Evolutionary conservation across 2,888 invertebrate species (phyloP).

Genomic region (Eilema caniola): DNA sequence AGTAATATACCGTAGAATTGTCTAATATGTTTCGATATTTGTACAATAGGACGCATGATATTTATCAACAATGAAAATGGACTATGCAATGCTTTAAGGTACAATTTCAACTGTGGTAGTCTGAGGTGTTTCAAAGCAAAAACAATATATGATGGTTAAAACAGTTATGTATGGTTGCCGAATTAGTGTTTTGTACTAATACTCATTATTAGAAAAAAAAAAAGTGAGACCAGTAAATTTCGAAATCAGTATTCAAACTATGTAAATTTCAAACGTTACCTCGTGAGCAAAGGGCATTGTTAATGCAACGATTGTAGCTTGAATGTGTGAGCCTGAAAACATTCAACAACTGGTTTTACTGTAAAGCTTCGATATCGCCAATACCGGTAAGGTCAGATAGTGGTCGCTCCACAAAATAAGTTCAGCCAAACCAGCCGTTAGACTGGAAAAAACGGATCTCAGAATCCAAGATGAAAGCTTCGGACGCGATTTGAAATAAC

Average conservation of each 20-base stretch:
- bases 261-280: background rate
- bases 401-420: too few relatives aligned
- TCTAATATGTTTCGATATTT: slow-evolving; percentile 37
- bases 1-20: slow-evolving; percentile 1
- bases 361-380: too few relatives aligned
- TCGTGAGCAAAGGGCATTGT: too few relatives aligned
- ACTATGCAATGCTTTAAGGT: slow-evolving; percentile 31
- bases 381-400: too few relatives aligned
- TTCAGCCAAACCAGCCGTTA: too few relatives aligned
- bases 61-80: slow-evolving; percentile 34
- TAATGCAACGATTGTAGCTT: too few relatives aligned
- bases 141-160: background rate
- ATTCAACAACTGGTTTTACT: too few relatives aligned
- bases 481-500: too few relatives aligned
- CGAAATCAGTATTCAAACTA: background rate
- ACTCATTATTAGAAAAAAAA: too few relatives aligned
- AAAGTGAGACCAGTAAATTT: background rate
- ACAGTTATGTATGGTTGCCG: slow-evolving; percentile 7
- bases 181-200: slow-evolving; percentile 14
- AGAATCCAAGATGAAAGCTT: too few relatives aligned
- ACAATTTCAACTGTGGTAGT: slow-evolving; percentile 45
- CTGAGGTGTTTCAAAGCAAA: slow-evolving; percentile 14
- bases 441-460: too few relatives aligned
- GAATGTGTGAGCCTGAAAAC: too few relatives aligned
- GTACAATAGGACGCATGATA: slow-evolving; percentile 41